A percentile compares a stretch with the other conserved stretches of the same genome.
Conservation (phyloP, 2,797 vertebrate genomes). For the Acanthornis magna region DNA sequence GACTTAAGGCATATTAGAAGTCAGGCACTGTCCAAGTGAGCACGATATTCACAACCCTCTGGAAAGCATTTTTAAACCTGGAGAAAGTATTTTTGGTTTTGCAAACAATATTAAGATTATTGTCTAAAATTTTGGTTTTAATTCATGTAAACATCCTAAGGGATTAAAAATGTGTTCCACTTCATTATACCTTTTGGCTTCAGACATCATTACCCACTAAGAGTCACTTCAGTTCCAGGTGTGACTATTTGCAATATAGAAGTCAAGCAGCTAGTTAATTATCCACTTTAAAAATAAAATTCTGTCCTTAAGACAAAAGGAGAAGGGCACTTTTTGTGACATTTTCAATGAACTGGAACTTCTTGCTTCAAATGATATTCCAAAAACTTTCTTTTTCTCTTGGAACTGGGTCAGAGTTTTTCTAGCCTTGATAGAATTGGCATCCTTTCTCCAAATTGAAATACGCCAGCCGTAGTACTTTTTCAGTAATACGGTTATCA, state of each 20-base stretch:
- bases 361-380: slow-evolving; percentile 47
- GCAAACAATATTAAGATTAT: not conserved
- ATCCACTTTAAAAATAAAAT: slow-evolving; percentile 34
- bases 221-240: slow-evolving; percentile 40
- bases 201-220: slow-evolving; percentile 4
- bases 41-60: not conserved
- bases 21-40: not conserved
- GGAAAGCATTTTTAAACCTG: not conserved
- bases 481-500: slow-evolving; percentile 50
- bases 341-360: slow-evolving; percentile 51
- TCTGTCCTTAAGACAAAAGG: slow-evolving; percentile 21
- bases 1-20: not conserved
- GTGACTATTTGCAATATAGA: slow-evolving; percentile 11
- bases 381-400: slow-evolving; percentile 52
- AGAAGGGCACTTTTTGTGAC: slow-evolving; percentile 26
- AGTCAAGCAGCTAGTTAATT: slow-evolving; percentile 37
- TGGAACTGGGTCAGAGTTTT: slow-evolving; percentile 67
- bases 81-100: not conserved
- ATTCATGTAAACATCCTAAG: not conserved
- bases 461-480: slow-evolving; percentile 59
- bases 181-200: not conserved
- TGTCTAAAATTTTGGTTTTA: not conserved
- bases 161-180: not conserved
- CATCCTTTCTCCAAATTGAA: slow-evolving; percentile 50
- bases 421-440: slow-evolving; percentile 62